Conservation (phyloP, 23 tunicate genomes). For the Trididemnum clinides region DNA sequence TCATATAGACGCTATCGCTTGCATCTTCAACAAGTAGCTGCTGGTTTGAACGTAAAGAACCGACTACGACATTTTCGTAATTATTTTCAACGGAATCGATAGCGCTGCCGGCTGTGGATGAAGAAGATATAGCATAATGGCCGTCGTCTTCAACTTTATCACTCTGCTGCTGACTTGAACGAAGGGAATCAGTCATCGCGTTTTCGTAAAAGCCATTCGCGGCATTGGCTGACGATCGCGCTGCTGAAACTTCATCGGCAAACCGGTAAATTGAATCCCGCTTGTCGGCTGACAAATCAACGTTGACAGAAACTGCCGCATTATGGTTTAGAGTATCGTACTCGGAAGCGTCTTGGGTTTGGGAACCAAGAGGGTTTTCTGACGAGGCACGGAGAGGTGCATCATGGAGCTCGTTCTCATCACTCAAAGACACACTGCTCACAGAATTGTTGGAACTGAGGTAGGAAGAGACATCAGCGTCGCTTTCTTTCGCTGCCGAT, state of each 20-base stretch:
- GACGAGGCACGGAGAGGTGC: too few species aligned
- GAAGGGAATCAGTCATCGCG: too few species aligned
- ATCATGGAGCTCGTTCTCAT: too few species aligned
- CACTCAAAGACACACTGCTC: constrained; percentile 8
- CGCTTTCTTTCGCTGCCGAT: not conserved
- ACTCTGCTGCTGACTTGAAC: too few species aligned
- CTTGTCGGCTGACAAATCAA: not conserved
- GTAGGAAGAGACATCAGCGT: not conserved
- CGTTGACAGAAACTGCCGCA: not conserved
- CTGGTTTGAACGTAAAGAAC: not conserved
- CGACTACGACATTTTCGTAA: not conserved
- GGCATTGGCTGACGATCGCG: too few species aligned
- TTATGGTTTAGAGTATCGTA: not conserved
- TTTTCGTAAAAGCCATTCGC: too few species aligned
- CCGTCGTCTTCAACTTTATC: too few species aligned
- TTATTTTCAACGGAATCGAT: too few species aligned
- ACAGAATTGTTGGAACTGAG: not conserved
- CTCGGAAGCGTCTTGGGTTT: too few species aligned
- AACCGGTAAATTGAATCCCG: not conserved
- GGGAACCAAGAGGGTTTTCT: too few species aligned
- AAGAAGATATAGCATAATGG: too few species aligned
- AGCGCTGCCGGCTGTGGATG: too few species aligned
- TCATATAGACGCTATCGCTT: not conserved
- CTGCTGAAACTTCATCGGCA: not conserved
- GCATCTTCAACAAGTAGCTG: not conserved